Evolutionary conservation across 2,797 vertebrate genomes (phyloP).

Genomic region (Neosilurus mollespiculum): DNA sequence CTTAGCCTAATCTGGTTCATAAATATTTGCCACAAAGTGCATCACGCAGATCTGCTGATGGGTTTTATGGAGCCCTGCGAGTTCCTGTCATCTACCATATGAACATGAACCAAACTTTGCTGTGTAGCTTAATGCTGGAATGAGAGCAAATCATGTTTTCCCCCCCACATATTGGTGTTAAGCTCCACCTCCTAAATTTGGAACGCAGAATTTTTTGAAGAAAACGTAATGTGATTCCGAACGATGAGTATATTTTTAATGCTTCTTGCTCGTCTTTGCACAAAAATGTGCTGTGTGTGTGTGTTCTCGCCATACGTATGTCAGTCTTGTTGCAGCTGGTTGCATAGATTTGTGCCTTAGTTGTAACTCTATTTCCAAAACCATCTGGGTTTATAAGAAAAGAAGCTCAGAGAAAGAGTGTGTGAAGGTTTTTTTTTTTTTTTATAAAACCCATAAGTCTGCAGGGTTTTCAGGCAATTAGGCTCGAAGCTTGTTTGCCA

Average conservation of each 20-base stretch:
- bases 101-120: not conserved
- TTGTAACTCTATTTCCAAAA: not conserved
- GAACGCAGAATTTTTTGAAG: too few relatives aligned
- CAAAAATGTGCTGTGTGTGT: not conserved
- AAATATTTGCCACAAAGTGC: not conserved
- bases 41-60: not conserved
- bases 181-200: not conserved
- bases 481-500: not conserved
- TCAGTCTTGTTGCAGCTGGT: not conserved
- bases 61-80: not conserved
- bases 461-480: not conserved
- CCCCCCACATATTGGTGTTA: not conserved
- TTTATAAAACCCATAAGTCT: not conserved
- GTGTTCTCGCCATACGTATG: too few relatives aligned
- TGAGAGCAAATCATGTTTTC: not conserved
- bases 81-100: not conserved
- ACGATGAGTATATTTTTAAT: not conserved
- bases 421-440: not conserved
- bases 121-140: not conserved
- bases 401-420: not conserved
- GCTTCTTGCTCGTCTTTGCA: not conserved
- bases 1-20: not conserved
- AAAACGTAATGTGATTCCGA: not conserved
- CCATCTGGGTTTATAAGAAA: not conserved
- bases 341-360: not conserved